A percentile compares a stretch with the other conserved stretches of the same genome.
Evolutionary conservation across 2,113 vertebrate genomes (phyloP).

Genomic region (Psilopsiagon aymara): DNA sequence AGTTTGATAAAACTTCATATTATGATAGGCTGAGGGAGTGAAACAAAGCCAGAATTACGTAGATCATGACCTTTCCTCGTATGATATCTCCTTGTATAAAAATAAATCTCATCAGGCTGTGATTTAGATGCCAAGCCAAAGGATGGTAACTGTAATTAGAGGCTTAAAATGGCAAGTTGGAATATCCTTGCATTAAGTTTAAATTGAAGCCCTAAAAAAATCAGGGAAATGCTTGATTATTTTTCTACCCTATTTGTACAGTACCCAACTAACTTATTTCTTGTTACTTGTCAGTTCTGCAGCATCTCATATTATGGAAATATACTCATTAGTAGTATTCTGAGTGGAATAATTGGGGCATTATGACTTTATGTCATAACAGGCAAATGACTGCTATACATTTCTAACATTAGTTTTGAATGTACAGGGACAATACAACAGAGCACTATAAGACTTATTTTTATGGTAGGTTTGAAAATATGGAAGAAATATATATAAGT

Average conservation of each 20-base stretch:
- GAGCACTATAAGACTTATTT: not conserved
- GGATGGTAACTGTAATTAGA: slow-evolving; percentile 21
- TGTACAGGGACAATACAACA: not conserved
- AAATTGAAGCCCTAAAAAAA: not conserved
- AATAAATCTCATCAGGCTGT: slow-evolving; percentile 31
- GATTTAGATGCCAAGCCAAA: slow-evolving; percentile 32
- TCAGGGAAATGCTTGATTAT: not conserved
- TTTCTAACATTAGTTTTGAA: slow-evolving; percentile 26
- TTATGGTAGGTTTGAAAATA: not conserved
- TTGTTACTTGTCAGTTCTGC: not conserved
- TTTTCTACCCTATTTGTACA: not conserved
- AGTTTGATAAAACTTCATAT: slow-evolving; percentile 1
- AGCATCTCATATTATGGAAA: not conserved
- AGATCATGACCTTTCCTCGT: slow-evolving; percentile 29
- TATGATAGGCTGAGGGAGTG: not conserved
- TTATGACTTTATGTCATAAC: not conserved
- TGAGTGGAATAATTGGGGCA: not conserved
- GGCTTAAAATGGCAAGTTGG: slow-evolving; percentile 46
- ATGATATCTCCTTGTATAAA: slow-evolving; percentile 25
- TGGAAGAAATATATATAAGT: not conserved
- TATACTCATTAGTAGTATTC: not conserved
- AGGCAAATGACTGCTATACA: not conserved
- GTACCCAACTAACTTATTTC: not conserved
- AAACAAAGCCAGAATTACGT: slow-evolving; percentile 30
- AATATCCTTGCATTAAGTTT: not conserved